phyloP scores from a whole-genome alignment of 1,140 invertebrate genomes.

The Megathymus violae region DNA sequence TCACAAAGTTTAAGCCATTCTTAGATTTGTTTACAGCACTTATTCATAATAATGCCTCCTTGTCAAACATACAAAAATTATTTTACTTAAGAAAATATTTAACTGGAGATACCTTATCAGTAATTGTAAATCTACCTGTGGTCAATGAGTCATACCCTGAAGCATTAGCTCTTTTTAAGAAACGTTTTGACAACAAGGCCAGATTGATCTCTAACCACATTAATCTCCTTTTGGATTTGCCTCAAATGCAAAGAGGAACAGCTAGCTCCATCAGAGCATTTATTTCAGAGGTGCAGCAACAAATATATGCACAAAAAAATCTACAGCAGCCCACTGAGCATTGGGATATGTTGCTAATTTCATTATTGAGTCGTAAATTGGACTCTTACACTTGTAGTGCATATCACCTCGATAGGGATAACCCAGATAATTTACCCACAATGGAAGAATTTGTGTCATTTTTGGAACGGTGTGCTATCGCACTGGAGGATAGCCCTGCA shows the following conservation, averaged over 20 bases:
- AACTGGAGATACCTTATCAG: neutral
- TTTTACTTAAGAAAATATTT: conserved; percentile 12
- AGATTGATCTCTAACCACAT: too few relatives aligned
- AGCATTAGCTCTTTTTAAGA: neutral
- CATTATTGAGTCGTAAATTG: neutral
- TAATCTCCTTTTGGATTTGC: too few relatives aligned
- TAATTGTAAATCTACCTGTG: neutral
- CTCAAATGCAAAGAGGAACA: neutral
- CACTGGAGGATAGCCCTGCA: conserved; percentile 33
- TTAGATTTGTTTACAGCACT: conserved; percentile 1
- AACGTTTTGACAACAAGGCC: neutral
- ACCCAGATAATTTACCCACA: conserved; percentile 29
- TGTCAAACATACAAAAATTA: conserved; percentile 9
- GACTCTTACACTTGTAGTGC: conserved; percentile 17
- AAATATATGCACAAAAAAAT: conserved; percentile 45
- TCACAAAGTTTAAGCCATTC: neutral
- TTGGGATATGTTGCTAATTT: conserved; percentile 44
- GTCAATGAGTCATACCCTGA: conserved; percentile 7
- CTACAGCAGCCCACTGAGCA: conserved; percentile 35
- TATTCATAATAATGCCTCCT: neutral
- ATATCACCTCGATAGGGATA: conserved; percentile 37
- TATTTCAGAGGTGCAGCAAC: conserved; percentile 39
- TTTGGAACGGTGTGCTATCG: conserved; percentile 43
- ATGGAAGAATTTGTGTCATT: conserved; percentile 35
- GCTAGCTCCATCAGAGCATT: conserved; percentile 35